phyloP scores from a whole-genome alignment of 2,888 invertebrate species.

The Caradrina clavipalpis region DNA sequence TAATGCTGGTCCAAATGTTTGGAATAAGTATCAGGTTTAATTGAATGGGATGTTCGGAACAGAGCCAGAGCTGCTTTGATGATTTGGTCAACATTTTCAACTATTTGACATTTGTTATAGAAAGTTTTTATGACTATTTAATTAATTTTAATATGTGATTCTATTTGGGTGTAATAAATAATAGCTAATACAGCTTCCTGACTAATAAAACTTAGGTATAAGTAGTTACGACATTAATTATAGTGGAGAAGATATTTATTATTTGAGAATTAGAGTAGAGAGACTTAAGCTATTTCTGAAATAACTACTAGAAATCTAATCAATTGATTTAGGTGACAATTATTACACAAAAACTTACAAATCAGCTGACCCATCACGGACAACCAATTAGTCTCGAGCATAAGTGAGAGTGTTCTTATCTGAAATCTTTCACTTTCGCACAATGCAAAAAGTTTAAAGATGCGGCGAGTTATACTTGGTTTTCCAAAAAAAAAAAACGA shows the following conservation, averaged over 20 bases:
- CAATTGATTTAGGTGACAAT: neutral
- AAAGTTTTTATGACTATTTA: neutral
- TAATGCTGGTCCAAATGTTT: slow-evolving; percentile 67
- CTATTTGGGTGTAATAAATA: too few relatives aligned
- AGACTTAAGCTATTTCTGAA: too few relatives aligned
- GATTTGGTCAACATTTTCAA: neutral
- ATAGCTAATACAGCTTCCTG: too few relatives aligned
- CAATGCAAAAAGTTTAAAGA: slow-evolving; percentile 53
- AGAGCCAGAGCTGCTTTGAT: neutral
- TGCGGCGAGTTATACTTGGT: slow-evolving; percentile 56
- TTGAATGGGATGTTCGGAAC: slow-evolving; percentile 9
- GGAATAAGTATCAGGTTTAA: slow-evolving; percentile 31
- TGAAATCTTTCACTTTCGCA: slow-evolving; percentile 15
- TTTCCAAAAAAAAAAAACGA: slow-evolving; percentile 10
- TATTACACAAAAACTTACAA: neutral
- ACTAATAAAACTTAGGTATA: too few relatives aligned
- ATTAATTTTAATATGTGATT: too few relatives aligned
- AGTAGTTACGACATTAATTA: too few relatives aligned
- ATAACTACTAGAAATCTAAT: too few relatives aligned
- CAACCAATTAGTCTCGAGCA: slow-evolving; percentile 18
- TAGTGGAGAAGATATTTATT: too few relatives aligned
- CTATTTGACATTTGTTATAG: too few relatives aligned
- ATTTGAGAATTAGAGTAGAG: too few relatives aligned
- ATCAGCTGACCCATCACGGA: slow-evolving; percentile 16
- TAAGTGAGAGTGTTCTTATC: slow-evolving; percentile 46